phyloP scores from a whole-genome alignment of 2,888 invertebrate genomes.

The Ormyrus rosae region DNA sequence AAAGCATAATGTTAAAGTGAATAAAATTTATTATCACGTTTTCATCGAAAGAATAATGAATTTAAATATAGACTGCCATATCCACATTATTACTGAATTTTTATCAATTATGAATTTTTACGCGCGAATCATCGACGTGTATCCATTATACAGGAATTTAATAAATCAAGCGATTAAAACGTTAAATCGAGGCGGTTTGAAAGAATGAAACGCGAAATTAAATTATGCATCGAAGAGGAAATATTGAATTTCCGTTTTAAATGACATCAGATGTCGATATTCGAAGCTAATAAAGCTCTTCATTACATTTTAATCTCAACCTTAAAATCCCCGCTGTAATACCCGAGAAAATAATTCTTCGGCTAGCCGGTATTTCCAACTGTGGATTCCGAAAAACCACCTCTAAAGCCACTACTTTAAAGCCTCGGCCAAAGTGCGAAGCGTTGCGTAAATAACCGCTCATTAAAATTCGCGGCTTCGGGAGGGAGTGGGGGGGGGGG shows the following conservation, averaged over 20 bases:
- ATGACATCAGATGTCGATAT: slow-evolving; percentile 12
- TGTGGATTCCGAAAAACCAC: too few species aligned
- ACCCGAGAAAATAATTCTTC: not conserved
- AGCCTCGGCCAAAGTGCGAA: slow-evolving; percentile 13
- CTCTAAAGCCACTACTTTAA: too few species aligned
- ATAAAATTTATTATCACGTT: too few species aligned
- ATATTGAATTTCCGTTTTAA: slow-evolving; percentile 12
- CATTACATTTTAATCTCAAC: not conserved
- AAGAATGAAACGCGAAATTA: slow-evolving; percentile 8
- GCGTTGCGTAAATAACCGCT: slow-evolving; percentile 37
- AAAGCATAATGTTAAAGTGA: too few species aligned
- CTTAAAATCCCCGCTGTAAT: not conserved
- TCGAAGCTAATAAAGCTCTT: slow-evolving; percentile 17
- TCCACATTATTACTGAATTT: too few species aligned
- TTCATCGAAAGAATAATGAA: too few species aligned
- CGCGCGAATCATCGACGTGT: too few species aligned
- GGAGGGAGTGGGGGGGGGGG: slow-evolving; percentile 8
- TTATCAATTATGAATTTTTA: too few species aligned
- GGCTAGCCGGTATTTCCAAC: too few species aligned
- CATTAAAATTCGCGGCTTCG: slow-evolving; percentile 39
- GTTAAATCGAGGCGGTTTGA: not conserved
- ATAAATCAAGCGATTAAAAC: not conserved
- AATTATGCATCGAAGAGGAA: slow-evolving; percentile 3
- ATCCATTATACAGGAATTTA: too few species aligned
- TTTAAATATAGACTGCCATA: too few species aligned